Conservation (phyloP, 1,140 invertebrate genomes). For the Teleopsis dalmanni region DNA sequence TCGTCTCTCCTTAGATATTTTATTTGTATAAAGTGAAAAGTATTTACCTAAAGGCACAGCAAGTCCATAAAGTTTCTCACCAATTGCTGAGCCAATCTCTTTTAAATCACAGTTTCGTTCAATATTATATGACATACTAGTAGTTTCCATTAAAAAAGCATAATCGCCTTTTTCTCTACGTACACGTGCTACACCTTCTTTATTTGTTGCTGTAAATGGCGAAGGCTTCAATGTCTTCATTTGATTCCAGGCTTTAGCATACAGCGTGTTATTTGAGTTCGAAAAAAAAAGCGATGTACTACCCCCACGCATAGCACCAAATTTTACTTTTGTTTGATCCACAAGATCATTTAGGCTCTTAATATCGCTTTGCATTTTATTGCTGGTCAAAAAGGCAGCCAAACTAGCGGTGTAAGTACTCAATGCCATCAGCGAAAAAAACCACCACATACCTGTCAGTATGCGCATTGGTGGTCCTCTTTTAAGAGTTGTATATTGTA, state of each 20-base stretch:
- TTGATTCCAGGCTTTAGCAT: constrained; percentile 64
- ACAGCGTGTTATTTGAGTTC: constrained; percentile 63
- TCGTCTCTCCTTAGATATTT: neutral
- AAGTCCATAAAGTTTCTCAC: constrained; percentile 78
- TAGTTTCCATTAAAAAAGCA: constrained; percentile 82
- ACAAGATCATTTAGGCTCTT: constrained; percentile 81
- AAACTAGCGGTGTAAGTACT: constrained; percentile 94
- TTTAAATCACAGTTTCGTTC: constrained; percentile 68
- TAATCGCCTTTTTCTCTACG: constrained; percentile 57
- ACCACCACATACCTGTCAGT: constrained; percentile 88
- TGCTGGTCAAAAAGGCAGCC: constrained; percentile 87
- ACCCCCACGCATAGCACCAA: constrained; percentile 69
- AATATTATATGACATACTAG: constrained; percentile 68
- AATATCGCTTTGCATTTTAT: constrained; percentile 74
- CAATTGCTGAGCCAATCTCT: constrained; percentile 68
- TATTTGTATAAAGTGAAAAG: constrained; percentile 1
- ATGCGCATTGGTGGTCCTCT: constrained; percentile 78
- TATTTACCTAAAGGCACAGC: constrained; percentile 65
- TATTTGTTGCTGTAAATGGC: constrained; percentile 72
- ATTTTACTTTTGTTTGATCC: constrained; percentile 79
- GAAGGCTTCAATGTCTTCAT: constrained; percentile 75
- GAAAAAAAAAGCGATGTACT: constrained; percentile 55
- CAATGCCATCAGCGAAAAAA: constrained; percentile 90
- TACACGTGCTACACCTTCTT: constrained; percentile 77
- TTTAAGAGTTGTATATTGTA: neutral